Evolutionary conservation across 2,113 vertebrate genomes (phyloP).

Genomic region (Anser brachyrhynchus): DNA sequence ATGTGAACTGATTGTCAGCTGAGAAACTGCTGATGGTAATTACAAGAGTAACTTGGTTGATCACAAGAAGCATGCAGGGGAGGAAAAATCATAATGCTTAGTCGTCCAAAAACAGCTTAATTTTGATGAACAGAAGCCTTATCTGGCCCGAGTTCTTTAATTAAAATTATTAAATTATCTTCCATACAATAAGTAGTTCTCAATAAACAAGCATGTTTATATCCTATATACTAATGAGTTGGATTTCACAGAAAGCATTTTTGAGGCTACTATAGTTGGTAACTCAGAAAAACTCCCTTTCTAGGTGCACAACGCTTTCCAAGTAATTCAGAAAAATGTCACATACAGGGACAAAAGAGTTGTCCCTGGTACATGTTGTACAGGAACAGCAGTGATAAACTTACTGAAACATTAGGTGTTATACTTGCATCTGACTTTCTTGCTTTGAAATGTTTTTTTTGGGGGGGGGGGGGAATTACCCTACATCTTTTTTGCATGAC

Average conservation of each 20-base stretch:
- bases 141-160: not conserved
- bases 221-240: not conserved
- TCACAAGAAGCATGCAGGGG: not conserved
- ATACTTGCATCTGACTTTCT: not conserved
- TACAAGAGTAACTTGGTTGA: not conserved
- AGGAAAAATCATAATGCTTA: not conserved
- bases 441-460: not conserved
- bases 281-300: not conserved
- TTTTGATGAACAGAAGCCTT: not conserved
- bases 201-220: not conserved
- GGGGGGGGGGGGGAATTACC: not conserved
- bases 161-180: not conserved
- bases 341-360: not conserved
- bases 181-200: not conserved
- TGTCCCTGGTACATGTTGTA: fast-evolving
- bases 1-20: not conserved
- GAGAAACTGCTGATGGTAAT: conserved; percentile 2
- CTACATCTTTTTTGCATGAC: not conserved
- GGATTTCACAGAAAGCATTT: not conserved
- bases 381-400: not conserved
- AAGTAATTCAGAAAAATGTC: not conserved
- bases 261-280: not conserved
- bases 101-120: not conserved
- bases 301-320: fast-evolving
- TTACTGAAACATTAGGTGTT: not conserved